phyloP scores from a whole-genome alignment of 2,113 vertebrate genomes.

The Spilogale gracilis region DNA sequence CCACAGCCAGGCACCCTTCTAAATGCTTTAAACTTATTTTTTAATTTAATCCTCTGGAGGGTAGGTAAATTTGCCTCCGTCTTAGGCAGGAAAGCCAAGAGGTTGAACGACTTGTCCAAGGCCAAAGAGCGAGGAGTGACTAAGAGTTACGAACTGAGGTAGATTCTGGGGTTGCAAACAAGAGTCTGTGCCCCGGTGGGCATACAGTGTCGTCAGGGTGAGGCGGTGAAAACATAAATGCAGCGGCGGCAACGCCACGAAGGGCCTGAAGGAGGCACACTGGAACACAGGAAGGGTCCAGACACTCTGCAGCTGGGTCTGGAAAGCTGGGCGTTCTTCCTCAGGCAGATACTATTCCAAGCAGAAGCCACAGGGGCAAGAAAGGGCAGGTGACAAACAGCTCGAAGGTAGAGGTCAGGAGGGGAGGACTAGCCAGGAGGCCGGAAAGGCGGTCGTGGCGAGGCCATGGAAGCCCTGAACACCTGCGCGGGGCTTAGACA shows the following conservation, averaged over 20 bases:
- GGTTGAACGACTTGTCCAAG: not conserved
- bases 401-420: not conserved
- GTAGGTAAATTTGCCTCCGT: not conserved
- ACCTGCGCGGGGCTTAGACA: not conserved
- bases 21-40: conserved; percentile 6
- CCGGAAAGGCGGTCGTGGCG: not conserved
- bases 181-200: not conserved
- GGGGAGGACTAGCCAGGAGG: not conserved
- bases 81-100: not conserved
- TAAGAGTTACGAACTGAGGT: not conserved
- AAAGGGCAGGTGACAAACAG: not conserved
- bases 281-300: too few relatives aligned
- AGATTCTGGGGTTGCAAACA: not conserved
- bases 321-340: not conserved
- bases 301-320: not conserved
- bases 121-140: not conserved
- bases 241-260: not conserved
- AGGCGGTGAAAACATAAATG: not conserved
- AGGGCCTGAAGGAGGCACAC: not conserved
- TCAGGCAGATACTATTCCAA: not conserved
- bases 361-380: not conserved
- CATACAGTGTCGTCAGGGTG: not conserved
- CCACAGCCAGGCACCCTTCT: not conserved
- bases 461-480: not conserved
- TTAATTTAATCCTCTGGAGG: not conserved